Evolutionary conservation across 2,888 invertebrate genomes (phyloP).

Genomic region (Caenorhabditis doughertyi): DNA sequence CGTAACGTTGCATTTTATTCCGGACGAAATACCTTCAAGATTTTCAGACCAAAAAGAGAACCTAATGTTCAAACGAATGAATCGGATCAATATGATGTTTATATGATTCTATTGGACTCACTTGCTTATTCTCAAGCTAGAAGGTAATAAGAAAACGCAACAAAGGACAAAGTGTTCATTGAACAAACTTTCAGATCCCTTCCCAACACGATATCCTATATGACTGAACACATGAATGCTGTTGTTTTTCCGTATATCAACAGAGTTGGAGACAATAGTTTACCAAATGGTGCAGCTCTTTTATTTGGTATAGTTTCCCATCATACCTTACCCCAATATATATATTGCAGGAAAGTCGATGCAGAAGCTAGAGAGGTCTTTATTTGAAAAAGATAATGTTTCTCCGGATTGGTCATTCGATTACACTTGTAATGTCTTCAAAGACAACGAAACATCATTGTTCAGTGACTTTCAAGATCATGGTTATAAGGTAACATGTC

Average conservation of each 20-base stretch:
- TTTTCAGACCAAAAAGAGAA: neutral
- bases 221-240: slow-evolving; percentile 67
- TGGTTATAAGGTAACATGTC: slow-evolving; percentile 61
- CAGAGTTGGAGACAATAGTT: slow-evolving; percentile 74
- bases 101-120: slow-evolving; percentile 64
- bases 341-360: slow-evolving; percentile 55
- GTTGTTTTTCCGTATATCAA: slow-evolving; percentile 73
- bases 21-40: too few species aligned
- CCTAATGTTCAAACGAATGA: neutral
- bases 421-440: slow-evolving; percentile 61
- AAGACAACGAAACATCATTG: slow-evolving; percentile 67
- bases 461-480: slow-evolving; percentile 61
- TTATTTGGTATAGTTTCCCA: slow-evolving; percentile 55
- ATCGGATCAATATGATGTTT: slow-evolving; percentile 55
- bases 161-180: too few species aligned
- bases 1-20: slow-evolving; percentile 21
- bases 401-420: slow-evolving; percentile 42
- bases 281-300: slow-evolving; percentile 73
- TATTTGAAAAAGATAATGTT: slow-evolving; percentile 44
- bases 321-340: neutral
- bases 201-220: slow-evolving; percentile 63
- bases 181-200: slow-evolving; percentile 55
- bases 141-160: neutral
- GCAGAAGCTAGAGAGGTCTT: slow-evolving; percentile 55
- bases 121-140: slow-evolving; percentile 36